Base-by-base conservation (phyloP, 1,140 invertebrate species). In the Glomeris maerens region DNA sequence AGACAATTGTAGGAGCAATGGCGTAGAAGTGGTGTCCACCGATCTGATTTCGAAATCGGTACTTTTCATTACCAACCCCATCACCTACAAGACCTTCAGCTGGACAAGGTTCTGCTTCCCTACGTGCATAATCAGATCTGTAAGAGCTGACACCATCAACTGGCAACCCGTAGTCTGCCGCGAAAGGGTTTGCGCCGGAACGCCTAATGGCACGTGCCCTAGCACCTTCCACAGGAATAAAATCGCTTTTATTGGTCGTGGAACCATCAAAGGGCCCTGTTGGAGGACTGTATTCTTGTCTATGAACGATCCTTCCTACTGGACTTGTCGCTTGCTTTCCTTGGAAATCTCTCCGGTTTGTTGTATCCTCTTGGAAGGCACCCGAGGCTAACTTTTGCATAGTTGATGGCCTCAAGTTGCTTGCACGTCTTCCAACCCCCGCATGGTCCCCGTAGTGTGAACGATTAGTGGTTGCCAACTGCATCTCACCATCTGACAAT, bases 1-100 rank as follows among this genome's bases (percentile, higher is more conserved):
- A n/a, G n/a, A n/a, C n/a, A n/a, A n/a, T n/a, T n/a, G n/a, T n/a
- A n/a, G n/a, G n/a, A n/a, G n/a, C n/a, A n/a, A n/a, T n/a, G n/a
- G 40, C 4, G 40, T 42, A 17, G 25, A 42, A 42, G 40, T 42
- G 40, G 20, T 42, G 40, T 4, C 40, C 40, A 42, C 40, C 40
- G 20, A 42, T 42, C 4, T 5, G 4, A 42, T 4, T 42, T 25
- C 17, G 20, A 25, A 42, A 42, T 5, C 40, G 40, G 17, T 7
- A 42, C 5, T 5, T 17, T 5, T 42, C 40, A 21, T 42, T 42
- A 5, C 40, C 40, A 7, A 5, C 40, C 20, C 4, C 17, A 25
- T 42, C 20, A 21, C 40, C 40, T 5, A 17, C 25, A 21, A 42
- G 40, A 10, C 40, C 40, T 5, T 42, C 17, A 42, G 40, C 40